Base-by-base conservation (phyloP, 2,113 vertebrate genomes). In the Odontesthes bonariensis region DNA sequence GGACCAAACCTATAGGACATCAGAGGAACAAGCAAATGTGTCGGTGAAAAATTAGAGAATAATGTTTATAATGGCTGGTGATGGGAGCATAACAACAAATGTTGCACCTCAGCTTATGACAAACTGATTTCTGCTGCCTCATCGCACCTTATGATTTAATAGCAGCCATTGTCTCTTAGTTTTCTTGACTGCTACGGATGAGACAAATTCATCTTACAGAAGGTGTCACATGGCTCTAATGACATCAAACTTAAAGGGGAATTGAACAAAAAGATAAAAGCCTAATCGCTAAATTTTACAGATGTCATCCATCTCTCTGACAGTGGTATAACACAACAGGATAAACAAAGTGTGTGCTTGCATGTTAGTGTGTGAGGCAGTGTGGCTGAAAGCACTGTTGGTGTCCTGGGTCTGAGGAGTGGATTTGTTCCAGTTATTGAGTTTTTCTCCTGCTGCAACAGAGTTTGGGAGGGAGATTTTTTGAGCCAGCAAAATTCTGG, bases 401-500 rank as follows among this genome's bases (percentile, higher is more conserved):
- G 62, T 47, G 61, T 56, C 17, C 53, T 8, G 62, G 67, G 60
- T 83, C 60, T 69, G 60, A 76, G 49, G 65, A 83, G 64, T 72
- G 65, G 61, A 89, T 90, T 86, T 77, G 84, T 73, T 83, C 52
- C 57, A 75, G 67, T 88, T 81, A 88, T 89, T 86, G 84, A 83
- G 73, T 88, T 87, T 77, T 77, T 67, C 76, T 77, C 72, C 47
- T 74, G 27, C 76, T 40, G 23, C 12, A 22, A 63, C n/a, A 16
- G 75, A 65, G 65, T 56, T 76, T 79, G 65, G 69, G 76, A 72
- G 81, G 49, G 56, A 83, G 69, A 76, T 89, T 81, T n/a, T 27
- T 82, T 70, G 27, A 2, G 66, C 56, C 40, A 22, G 32, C 1
- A 3, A n/a, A 47, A 69, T 79, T 86, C 79, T 80, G 63, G 65